Evolutionary conservation across 2,797 vertebrate species (phyloP), one percentile per base, ranked within the genome.

Genomic region (Sparus aurata): DNA sequence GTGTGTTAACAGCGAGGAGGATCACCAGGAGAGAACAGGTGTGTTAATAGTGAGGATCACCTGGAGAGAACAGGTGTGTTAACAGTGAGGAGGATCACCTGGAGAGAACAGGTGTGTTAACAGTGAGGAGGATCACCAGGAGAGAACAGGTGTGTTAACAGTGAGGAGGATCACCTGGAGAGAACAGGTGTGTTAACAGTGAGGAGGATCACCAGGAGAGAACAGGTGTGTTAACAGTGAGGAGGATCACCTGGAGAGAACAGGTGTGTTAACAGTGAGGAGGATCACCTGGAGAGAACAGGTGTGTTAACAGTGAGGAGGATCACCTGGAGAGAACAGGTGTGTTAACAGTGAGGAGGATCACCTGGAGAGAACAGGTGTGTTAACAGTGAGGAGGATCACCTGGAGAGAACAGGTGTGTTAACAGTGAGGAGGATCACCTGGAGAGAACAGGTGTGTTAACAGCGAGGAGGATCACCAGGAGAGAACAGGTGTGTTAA

Each of bases 101-200:
- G 13, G 9, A 16, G 13, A 10, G 41, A 0, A 45, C 12, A 45
- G 13, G 43, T 12, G 12, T 15, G 3, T n/a, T n/a, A n/a, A n/a
- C n/a, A n/a, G n/a, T n/a, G n/a, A n/a, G n/a, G 96, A 2, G 98
- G 98, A 65, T 99, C 98, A 60, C 98, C 98, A 99, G 87, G 53
- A 76, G 82, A n/a, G 57, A n/a, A 85, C 22, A 73, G 0, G 5
- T 1, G 5, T 0, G 13, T 71, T 12, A 50, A 55, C 34, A 22
- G 65, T 30, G 25, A 54, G 1, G 45, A 5, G 15, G 12, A 49
- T 50, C 15, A 17, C 22, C 1, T 17, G 13, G 9, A 16, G 13
- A 10, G 41, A 0, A 45, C 12, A 45, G 13, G 43, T 12, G 12
- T 15, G 3, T n/a, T n/a, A n/a, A n/a, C n/a, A n/a, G n/a, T n/a